These are phyloP conservation scores for Lates japonicus DNA, from an alignment of 2,797 vertebrate genomes.

Conservation along the genomic window DNA sequence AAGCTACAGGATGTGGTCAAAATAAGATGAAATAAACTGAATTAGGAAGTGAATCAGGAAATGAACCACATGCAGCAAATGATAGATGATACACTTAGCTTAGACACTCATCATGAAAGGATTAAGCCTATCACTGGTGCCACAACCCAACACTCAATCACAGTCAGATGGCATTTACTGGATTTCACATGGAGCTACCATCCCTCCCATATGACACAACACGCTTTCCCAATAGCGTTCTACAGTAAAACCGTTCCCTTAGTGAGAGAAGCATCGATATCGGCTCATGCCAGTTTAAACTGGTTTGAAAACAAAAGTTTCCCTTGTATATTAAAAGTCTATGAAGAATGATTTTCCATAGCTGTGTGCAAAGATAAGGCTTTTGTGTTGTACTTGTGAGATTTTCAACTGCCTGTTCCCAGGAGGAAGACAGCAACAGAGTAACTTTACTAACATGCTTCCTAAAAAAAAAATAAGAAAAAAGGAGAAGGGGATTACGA, in stretches of 20 bases:
- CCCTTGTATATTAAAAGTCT: conserved; percentile 46
- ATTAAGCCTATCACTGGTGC: background rate
- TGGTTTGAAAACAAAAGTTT: conserved; percentile 52
- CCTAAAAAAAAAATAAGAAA: conserved; percentile 3
- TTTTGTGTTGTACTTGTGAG: conserved; percentile 30
- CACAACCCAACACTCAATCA: conserved; percentile 17
- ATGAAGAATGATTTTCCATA: conserved; percentile 43
- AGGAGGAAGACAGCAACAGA: conserved; percentile 16
- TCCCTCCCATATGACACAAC: conserved; percentile 19
- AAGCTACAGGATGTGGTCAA: conserved; percentile 9
- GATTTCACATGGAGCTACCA: conserved; percentile 8
- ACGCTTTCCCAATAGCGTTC: background rate
- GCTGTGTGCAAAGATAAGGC: conserved; percentile 33
- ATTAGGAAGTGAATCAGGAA: conserved; percentile 17
- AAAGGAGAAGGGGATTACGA: background rate
- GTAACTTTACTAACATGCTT: conserved; percentile 18
- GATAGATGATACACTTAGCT: background rate
- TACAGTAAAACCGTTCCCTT: background rate
- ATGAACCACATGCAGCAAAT: conserved; percentile 17
- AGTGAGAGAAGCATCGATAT: conserved; percentile 11
- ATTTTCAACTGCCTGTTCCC: conserved; percentile 16
- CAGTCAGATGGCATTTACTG: conserved; percentile 29
- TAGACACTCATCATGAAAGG: conserved; percentile 5
- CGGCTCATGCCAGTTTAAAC: conserved; percentile 32
- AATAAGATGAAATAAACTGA: background rate